phyloP scores from a whole-genome alignment of 2,113 vertebrate genomes.

The Halcyon malimbica region DNA sequence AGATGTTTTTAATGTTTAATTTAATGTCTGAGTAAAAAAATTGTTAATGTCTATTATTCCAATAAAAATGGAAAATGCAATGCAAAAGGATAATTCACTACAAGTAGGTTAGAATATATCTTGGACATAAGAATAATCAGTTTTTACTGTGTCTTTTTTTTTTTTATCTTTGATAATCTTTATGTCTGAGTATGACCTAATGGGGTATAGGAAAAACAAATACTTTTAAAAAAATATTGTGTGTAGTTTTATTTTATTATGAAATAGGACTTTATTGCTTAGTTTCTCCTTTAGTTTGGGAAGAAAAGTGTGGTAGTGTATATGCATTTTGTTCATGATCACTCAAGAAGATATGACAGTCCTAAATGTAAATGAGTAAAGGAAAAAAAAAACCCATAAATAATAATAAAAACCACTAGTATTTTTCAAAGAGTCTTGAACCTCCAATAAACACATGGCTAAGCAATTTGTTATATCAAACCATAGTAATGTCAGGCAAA shows the following conservation, averaged over 20 bases:
- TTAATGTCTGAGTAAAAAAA: neutral
- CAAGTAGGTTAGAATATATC: neutral
- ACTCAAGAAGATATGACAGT: neutral
- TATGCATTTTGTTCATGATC: neutral
- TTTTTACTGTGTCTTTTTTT: neutral
- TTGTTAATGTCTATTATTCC: neutral
- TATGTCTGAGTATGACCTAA: neutral
- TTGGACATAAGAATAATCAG: neutral
- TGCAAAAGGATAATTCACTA: neutral
- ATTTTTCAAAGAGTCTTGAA: neutral
- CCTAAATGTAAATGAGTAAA: neutral
- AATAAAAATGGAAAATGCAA: neutral
- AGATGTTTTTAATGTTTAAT: neutral
- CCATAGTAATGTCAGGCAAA: neutral
- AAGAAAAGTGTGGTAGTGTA: neutral
- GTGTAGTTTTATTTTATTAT: neutral
- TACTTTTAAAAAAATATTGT: neutral
- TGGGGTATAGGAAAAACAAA: neutral
- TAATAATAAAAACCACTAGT: neutral
- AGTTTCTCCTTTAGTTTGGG: neutral
- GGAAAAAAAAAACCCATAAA: neutral
- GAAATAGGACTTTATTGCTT: neutral
- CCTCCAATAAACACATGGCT: accelerated
- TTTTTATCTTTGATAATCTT: neutral
- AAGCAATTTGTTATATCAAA: neutral